A percentile compares a stretch with the other conserved stretches of the same genome.
Conservation (phyloP, 2,888 invertebrate species). For the Carpatolechia fugitivella region DNA sequence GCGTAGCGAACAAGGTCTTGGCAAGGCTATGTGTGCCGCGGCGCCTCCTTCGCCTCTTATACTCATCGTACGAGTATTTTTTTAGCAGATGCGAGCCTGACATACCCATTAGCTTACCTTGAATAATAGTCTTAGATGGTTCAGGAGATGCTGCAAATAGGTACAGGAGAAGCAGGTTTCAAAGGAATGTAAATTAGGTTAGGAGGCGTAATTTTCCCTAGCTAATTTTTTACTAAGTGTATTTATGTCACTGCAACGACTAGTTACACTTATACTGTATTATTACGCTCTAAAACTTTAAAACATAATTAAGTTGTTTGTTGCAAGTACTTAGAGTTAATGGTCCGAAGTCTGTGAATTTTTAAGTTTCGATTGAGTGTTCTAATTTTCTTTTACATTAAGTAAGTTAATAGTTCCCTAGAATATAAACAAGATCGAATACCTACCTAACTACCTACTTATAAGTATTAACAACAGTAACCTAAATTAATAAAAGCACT, state of each 20-base stretch:
- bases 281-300: too few relatives aligned
- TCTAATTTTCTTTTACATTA: too few relatives aligned
- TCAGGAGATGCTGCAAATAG: neutral
- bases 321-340: too few relatives aligned
- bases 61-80: slow-evolving; percentile 50
- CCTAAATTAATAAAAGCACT: too few relatives aligned
- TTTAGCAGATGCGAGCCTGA: slow-evolving; percentile 39
- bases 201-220: neutral
- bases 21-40: slow-evolving; percentile 61
- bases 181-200: slow-evolving; percentile 3
- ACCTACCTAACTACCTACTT: too few relatives aligned
- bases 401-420: too few relatives aligned
- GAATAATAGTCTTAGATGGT: slow-evolving; percentile 18
- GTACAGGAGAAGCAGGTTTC: neutral
- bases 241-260: neutral
- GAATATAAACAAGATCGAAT: too few relatives aligned
- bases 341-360: too few relatives aligned
- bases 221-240: neutral
- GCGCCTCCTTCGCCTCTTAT: slow-evolving; percentile 68
- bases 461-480: too few relatives aligned
- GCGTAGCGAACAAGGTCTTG: slow-evolving; percentile 71
- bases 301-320: too few relatives aligned
- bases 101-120: slow-evolving; percentile 28
- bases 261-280: too few relatives aligned
- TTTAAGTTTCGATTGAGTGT: too few relatives aligned